Percentiles rank a stretch among this genome's conserved stretches.
Conservation (phyloP, 1,140 invertebrate genomes). For the Leptopilina clavipes region DNA sequence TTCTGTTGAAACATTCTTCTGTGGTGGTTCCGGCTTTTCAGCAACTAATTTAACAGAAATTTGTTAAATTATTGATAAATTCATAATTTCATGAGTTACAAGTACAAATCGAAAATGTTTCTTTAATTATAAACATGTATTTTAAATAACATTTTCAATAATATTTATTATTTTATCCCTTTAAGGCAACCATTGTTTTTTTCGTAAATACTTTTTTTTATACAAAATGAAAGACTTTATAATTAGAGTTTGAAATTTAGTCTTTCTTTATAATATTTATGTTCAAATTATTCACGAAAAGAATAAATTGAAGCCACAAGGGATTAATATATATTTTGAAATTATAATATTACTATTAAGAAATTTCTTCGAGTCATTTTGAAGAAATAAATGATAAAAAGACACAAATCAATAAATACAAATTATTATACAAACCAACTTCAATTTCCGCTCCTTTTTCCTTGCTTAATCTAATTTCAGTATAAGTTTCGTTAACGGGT, state of each 20-base stretch:
- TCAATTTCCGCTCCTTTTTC: slow-evolving; percentile 64
- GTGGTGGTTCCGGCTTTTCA: slow-evolving; percentile 55
- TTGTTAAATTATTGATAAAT: background rate
- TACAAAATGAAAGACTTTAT: no score
- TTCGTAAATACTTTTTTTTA: no score
- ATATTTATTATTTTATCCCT: no score
- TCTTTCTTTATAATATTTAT: no score
- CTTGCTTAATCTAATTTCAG: slow-evolving; percentile 68
- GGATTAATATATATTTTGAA: background rate
- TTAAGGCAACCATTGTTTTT: no score
- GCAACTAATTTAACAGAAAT: slow-evolving; percentile 51
- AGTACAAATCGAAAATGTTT: no score
- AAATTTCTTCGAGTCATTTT: background rate
- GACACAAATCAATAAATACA: background rate
- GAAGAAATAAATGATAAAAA: background rate
- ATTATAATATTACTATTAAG: background rate
- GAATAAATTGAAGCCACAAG: no score
- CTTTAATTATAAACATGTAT: no score
- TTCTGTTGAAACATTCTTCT: slow-evolving; percentile 52
- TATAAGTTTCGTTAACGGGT: slow-evolving; percentile 57
- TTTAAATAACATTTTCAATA: no score
- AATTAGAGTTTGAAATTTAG: no score
- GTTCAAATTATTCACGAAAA: no score
- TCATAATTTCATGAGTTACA: background rate
- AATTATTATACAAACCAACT: slow-evolving; percentile 64